These are phyloP conservation scores for Numenius arquata DNA, from an alignment of 2,113 vertebrate species.

Conservation along the genomic window DNA sequence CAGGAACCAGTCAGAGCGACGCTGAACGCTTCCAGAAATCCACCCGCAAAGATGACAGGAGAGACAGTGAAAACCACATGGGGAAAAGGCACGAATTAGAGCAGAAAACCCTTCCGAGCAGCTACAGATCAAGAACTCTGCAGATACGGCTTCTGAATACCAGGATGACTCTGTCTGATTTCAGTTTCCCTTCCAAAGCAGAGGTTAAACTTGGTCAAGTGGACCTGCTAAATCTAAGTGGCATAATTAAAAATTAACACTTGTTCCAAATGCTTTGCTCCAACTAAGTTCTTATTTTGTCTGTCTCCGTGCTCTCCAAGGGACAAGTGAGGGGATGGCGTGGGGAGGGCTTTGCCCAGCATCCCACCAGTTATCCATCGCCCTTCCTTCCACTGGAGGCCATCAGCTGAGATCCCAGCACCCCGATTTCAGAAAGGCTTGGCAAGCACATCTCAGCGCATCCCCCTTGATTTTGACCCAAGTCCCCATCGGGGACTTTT, in stretches of 20 bases:
- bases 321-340: rapidly evolving
- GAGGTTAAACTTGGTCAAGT: conserved; percentile 26
- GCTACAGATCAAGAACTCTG: not conserved
- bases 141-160: rapidly evolving
- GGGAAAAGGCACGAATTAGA: not conserved
- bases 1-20: not conserved
- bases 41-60: not conserved
- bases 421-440: not conserved
- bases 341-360: not conserved
- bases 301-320: not conserved
- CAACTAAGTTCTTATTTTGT: not conserved
- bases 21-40: not conserved
- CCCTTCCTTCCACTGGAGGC: not conserved
- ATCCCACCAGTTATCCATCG: not conserved
- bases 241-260: conserved; percentile 25
- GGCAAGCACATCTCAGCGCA: not conserved
- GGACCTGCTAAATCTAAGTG: not conserved
- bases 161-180: not conserved
- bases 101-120: not conserved
- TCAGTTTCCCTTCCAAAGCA: not conserved
- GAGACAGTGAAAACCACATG: not conserved
- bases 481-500: not conserved
- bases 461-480: not conserved
- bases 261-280: not conserved
- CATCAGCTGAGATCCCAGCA: not conserved